phyloP scores from a whole-genome alignment of 2,888 invertebrate species.

The Aspidiotus destructor region DNA sequence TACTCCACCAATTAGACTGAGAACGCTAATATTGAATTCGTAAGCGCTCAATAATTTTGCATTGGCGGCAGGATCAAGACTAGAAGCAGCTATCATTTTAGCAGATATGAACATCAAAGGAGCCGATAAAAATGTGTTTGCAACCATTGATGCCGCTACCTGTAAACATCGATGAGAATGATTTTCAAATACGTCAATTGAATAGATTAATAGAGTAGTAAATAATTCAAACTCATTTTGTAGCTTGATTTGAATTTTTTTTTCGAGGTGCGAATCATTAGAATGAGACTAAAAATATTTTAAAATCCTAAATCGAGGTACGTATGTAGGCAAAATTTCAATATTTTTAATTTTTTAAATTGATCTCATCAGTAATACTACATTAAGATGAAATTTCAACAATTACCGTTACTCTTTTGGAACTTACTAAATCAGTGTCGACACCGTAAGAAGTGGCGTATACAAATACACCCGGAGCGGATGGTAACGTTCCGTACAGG shows the following conservation, averaged over 20 bases:
- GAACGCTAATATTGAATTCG: slow-evolving; percentile 73
- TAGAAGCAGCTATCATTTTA: slow-evolving; percentile 75
- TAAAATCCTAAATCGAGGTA: too few species aligned
- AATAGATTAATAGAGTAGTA: not conserved
- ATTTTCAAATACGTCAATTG: slow-evolving; percentile 2
- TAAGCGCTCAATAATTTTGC: slow-evolving; percentile 65
- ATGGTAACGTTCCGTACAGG: slow-evolving; percentile 89
- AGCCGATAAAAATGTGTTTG: slow-evolving; percentile 86
- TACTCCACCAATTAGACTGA: slow-evolving; percentile 63
- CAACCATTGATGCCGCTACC: slow-evolving; percentile 89
- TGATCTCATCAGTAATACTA: too few species aligned
- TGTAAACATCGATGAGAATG: slow-evolving; percentile 42
- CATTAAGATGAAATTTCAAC: too few species aligned
- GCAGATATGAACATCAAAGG: slow-evolving; percentile 93
- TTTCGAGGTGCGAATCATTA: not conserved
- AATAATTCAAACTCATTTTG: slow-evolving; percentile 18
- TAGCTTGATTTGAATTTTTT: not conserved
- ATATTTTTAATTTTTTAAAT: too few species aligned
- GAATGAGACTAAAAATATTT: too few species aligned
- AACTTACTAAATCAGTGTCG: slow-evolving; percentile 70
- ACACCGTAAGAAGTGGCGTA: slow-evolving; percentile 79
- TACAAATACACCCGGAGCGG: slow-evolving; percentile 92
- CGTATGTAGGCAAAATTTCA: too few species aligned
- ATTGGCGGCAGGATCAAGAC: slow-evolving; percentile 59
- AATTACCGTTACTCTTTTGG: not conserved